phyloP scores from a whole-genome alignment of 2,113 vertebrate genomes.

The Poeciliopsis retropinna region DNA sequence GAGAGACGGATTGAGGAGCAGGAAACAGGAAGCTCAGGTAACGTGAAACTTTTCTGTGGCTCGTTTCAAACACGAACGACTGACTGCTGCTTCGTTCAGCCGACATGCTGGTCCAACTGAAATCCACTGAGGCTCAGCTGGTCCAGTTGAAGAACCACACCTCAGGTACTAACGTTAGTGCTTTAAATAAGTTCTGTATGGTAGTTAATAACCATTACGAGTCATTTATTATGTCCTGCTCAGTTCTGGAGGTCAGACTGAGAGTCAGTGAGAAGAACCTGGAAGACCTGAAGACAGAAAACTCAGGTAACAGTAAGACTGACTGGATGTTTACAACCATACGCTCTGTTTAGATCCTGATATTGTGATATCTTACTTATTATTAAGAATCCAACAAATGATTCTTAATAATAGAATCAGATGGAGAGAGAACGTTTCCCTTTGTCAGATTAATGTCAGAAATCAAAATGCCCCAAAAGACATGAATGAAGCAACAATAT shows the following conservation, averaged over 20 bases:
- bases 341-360: no score
- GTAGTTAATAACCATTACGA: not conserved
- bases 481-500: no score
- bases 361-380: no score
- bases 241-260: conserved; percentile 25
- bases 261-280: conserved; percentile 23
- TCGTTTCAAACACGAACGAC: not conserved
- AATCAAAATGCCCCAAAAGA: no score
- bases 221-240: not conserved
- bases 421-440: no score
- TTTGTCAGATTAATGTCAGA: no score
- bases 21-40: not conserved
- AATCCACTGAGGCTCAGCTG: conserved; percentile 8
- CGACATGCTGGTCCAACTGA: conserved; percentile 17
- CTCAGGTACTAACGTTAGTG: not conserved
- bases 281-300: conserved; percentile 19
- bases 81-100: conserved; percentile 7
- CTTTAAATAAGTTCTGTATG: not conserved
- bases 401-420: no score
- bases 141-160: not conserved
- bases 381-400: no score
- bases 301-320: conserved; percentile 1
- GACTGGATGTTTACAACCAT: no score
- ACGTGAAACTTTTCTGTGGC: no score
- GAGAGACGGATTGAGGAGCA: not conserved